Evolutionary conservation across 2,113 vertebrate species (phyloP), one percentile per base, ranked within the genome.

Genomic region (Poeciliopsis turrubarensis): DNA sequence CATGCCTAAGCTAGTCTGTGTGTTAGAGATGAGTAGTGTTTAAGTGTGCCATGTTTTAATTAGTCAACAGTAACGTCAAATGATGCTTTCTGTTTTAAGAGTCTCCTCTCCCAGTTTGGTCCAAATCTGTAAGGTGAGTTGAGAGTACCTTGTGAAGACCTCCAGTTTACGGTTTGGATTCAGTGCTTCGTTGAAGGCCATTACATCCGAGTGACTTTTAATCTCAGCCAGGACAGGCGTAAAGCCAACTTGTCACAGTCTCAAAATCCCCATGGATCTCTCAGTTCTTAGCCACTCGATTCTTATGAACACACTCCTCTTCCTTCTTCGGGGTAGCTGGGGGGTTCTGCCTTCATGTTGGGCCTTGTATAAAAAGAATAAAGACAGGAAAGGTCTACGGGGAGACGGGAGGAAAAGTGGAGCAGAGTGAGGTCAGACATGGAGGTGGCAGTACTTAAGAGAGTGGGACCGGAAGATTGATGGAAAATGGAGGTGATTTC

Each of bases 341-440:
- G 66, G 67, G 61, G 65, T 70, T 77, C 62, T 78, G 85, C 67
- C 34, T 85, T 26, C 1, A 7, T 78, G 30, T n/a, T 25, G 10
- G 9, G 12, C 19, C 11, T 22, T 34, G 62, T 32, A 11, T 17
- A 25, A 32, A 64, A 14, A 64, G 65, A 57, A n/a, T n/a, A n/a
- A 25, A 57, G 51, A 57, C 51, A 25, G 39, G 9, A 10, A 25
- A 8, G 51, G 25, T 57, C 25, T n/a, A 11, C 51, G 10, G 51
- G 51, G 51, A 62, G 60, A 68, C 17, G 57, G 17, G 80, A 69
- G 71, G 71, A 34, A 68, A 71, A 68, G 32, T 75, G 29, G 72
- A 75, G 80, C 83, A 90, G 17, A 90, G 78, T 92, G 79, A 90
- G 89, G 80, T 57, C 90, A 89, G 84, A 68, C 73, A 60, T 68